Evolutionary conservation across 1,140 invertebrate genomes (phyloP).

Genomic region (Euura saliciscinereae): DNA sequence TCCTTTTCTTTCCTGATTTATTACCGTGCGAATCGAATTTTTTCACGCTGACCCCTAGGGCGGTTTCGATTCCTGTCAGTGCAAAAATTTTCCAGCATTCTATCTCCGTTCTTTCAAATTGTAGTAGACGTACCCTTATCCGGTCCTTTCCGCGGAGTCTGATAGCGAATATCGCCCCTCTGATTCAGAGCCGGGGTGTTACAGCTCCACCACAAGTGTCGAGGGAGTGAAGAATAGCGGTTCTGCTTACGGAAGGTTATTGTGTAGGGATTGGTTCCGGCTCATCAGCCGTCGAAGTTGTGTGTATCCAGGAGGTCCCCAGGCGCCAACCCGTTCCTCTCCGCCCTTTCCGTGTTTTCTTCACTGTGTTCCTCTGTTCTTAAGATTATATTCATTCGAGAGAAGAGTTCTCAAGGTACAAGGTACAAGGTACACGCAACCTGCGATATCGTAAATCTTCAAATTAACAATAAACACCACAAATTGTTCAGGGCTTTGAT

Average conservation of each 20-base stretch:
- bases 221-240: constrained; percentile 49
- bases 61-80: neutral
- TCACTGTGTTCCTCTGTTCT: constrained; percentile 2
- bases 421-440: neutral
- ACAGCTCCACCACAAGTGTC: neutral
- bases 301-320: constrained; percentile 34
- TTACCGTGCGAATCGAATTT: constrained; percentile 49
- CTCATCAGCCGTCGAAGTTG: constrained; percentile 50
- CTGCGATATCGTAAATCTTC: constrained; percentile 33
- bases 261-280: constrained; percentile 54
- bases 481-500: constrained; percentile 38
- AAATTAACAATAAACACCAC: constrained; percentile 49
- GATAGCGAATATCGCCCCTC: too few species aligned
- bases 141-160: too few species aligned
- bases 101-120: too few species aligned
- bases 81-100: neutral
- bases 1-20: constrained; percentile 42
- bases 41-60: constrained; percentile 21
- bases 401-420: too few species aligned
- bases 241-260: constrained; percentile 54
- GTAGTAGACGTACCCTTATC: too few species aligned
- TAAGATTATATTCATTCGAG: neutral
- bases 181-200: too few species aligned
- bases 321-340: constrained; percentile 43
- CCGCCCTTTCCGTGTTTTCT: constrained; percentile 10